A percentile compares a stretch with the other conserved stretches of the same genome.
phyloP scores from a whole-genome alignment of 2,113 vertebrate genomes.

The Caracal caracal region DNA sequence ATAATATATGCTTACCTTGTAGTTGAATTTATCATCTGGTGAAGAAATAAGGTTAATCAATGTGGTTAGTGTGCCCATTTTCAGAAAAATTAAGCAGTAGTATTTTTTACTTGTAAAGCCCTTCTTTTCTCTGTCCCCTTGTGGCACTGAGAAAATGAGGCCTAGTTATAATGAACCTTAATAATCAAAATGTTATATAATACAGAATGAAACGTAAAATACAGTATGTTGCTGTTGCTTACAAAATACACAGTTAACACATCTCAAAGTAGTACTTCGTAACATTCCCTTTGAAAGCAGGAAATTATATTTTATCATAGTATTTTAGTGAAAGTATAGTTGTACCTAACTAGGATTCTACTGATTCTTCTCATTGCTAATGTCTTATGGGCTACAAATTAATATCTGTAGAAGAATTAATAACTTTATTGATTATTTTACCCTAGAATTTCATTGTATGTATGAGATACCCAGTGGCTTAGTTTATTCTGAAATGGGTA shows the following conservation, averaged over 20 bases:
- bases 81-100: background rate
- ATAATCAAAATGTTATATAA: background rate
- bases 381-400: background rate
- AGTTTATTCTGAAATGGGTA: slow-evolving; percentile 7
- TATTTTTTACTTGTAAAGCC: background rate
- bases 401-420: background rate
- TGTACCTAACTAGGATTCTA: background rate
- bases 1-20: background rate
- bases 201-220: background rate
- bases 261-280: background rate
- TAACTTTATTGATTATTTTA: background rate
- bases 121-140: background rate
- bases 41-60: background rate
- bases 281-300: background rate
- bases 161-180: background rate
- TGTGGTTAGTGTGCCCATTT: background rate
- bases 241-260: background rate
- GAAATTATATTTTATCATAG: background rate
- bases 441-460: background rate
- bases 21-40: background rate
- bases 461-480: background rate
- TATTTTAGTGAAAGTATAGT: background rate
- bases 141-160: background rate
- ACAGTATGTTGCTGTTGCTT: background rate
- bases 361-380: background rate